A percentile compares a stretch with the other conserved stretches of the same genome.
phyloP scores from a whole-genome alignment of 2,797 vertebrate species.

The Ceyx erithaca region DNA sequence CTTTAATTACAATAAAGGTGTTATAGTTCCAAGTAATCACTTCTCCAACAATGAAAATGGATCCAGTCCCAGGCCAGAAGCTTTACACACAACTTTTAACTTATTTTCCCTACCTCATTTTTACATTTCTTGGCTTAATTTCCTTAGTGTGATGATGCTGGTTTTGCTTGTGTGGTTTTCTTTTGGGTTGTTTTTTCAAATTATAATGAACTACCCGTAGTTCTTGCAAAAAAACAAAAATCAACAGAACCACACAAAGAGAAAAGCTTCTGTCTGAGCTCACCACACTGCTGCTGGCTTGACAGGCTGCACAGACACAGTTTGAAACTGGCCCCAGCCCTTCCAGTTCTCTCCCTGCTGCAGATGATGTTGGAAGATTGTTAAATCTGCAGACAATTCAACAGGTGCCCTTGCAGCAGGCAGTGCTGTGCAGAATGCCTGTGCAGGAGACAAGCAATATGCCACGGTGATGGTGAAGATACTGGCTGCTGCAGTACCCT shows the following conservation, averaged over 20 bases:
- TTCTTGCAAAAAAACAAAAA: neutral
- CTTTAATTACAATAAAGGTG: neutral
- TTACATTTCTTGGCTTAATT: neutral
- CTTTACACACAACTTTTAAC: neutral
- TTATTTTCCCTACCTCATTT: neutral
- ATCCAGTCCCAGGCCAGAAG: neutral
- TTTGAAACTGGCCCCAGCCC: neutral
- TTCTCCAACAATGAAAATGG: neutral
- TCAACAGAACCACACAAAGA: neutral
- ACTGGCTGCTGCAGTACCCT: neutral
- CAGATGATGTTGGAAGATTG: neutral
- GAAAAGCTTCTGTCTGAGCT: neutral
- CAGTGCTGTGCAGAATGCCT: no score
- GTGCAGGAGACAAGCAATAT: neutral
- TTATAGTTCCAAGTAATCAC: neutral
- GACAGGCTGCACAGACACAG: neutral
- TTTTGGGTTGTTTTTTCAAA: neutral
- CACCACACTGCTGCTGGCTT: neutral
- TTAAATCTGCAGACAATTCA: neutral
- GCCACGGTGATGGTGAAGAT: rapidly evolving
- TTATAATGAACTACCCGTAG: neutral
- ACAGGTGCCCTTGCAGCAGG: no score
- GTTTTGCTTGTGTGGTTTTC: neutral
- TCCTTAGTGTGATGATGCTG: neutral
- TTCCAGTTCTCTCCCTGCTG: neutral